A percentile compares a stretch with the other conserved stretches of the same genome.
These are phyloP conservation scores for Phengaris alcon DNA, from an alignment of 2,888 invertebrate genomes.

Conservation along the genomic window DNA sequence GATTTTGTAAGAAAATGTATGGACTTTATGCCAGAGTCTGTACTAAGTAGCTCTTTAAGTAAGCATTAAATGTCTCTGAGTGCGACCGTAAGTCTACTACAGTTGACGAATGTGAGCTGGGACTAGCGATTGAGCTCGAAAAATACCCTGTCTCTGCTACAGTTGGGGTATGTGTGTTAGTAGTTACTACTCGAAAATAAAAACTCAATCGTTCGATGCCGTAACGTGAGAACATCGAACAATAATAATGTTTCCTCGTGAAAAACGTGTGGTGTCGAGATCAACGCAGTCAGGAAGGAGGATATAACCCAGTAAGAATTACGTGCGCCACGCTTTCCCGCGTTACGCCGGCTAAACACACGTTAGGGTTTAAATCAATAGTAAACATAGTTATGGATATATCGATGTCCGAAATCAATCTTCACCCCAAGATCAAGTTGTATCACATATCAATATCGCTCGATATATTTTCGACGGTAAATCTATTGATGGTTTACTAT, in stretches of 20 bases:
- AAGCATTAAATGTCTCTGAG: no score
- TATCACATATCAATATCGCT: no score
- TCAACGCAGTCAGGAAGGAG: slow-evolving; percentile 57
- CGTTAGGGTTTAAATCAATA: slow-evolving; percentile 15
- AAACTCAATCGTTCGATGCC: slow-evolving; percentile 24
- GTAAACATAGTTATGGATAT: slow-evolving; percentile 26
- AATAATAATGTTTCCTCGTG: slow-evolving; percentile 43
- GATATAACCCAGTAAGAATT: slow-evolving; percentile 67
- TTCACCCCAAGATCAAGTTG: no score
- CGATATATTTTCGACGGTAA: no score
- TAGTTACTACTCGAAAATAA: neutral
- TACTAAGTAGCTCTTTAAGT: no score
- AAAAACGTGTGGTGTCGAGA: slow-evolving; percentile 36
- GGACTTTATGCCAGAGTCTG: no score
- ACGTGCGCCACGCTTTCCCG: slow-evolving; percentile 60
- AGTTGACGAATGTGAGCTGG: no score
- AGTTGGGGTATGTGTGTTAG: neutral
- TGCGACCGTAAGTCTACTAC: no score
- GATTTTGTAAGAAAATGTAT: no score
- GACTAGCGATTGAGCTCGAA: no score
- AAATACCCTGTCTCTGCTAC: no score
- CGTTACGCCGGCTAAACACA: slow-evolving; percentile 44
- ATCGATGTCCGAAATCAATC: neutral
- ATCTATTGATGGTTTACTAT: no score
- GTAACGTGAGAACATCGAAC: slow-evolving; percentile 43